phyloP scores from a whole-genome alignment of 1,140 invertebrate species.

The Diuraphis noxia region DNA sequence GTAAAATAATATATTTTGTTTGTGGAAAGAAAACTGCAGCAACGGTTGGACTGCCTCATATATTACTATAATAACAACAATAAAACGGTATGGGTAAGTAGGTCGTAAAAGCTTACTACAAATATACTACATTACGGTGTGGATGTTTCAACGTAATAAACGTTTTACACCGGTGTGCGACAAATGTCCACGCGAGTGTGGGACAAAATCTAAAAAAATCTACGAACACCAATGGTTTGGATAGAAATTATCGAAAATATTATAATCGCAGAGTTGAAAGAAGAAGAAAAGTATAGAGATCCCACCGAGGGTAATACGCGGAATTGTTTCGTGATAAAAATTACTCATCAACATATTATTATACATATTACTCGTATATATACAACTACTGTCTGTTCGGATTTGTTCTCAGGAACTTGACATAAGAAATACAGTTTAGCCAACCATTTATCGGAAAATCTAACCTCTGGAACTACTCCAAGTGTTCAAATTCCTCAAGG shows the following conservation, averaged over 20 bases:
- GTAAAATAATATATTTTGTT: not conserved
- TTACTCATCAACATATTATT: too few species aligned
- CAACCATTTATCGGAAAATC: too few species aligned
- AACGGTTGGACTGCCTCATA: not conserved
- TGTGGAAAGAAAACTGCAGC: not conserved
- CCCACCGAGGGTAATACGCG: too few species aligned
- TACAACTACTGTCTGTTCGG: too few species aligned
- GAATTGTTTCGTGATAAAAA: too few species aligned
- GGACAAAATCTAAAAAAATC: not conserved
- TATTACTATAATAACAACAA: not conserved
- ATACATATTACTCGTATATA: too few species aligned
- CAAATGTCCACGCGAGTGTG: not conserved
- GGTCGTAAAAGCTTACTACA: not conserved
- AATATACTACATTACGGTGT: not conserved
- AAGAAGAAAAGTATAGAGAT: not conserved
- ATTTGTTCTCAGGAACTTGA: too few species aligned
- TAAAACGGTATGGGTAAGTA: not conserved
- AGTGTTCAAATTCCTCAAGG: too few species aligned
- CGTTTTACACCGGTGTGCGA: not conserved
- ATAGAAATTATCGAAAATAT: not conserved
- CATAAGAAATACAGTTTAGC: too few species aligned
- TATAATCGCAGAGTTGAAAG: not conserved
- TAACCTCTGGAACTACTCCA: too few species aligned
- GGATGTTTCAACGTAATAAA: not conserved
- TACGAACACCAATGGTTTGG: not conserved